Evolutionary conservation across 2,113 vertebrate genomes (phyloP).

Genomic region (Struthidea cinerea): DNA sequence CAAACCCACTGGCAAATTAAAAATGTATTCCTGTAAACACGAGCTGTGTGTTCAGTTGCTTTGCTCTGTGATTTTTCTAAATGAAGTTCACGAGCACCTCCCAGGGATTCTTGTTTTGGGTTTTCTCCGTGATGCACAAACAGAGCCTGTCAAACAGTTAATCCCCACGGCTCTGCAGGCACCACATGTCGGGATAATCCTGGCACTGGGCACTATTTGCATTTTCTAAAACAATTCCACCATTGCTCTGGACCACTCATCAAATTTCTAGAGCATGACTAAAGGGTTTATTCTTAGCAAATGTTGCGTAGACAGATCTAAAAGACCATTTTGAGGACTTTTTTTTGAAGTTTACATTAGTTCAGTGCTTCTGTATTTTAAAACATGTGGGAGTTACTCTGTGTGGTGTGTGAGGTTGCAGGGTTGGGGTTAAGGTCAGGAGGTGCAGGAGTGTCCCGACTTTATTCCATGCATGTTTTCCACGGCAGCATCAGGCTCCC

Average conservation of each 20-base stretch:
- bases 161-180: not conserved
- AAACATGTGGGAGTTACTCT: fast-evolving
- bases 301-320: not conserved
- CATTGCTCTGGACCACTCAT: slow-evolving; percentile 28
- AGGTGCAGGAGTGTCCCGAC: not conserved
- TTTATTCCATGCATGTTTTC: not conserved
- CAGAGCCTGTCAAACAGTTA: not conserved
- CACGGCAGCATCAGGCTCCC: not conserved
- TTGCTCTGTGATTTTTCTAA: not conserved
- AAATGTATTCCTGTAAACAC: fast-evolving
- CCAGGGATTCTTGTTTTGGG: not conserved
- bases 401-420: not conserved
- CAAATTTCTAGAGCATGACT: slow-evolving; percentile 34
- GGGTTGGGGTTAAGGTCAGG: not conserved
- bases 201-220: not conserved
- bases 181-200: not conserved
- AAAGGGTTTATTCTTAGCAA: slow-evolving; percentile 39
- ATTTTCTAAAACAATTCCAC: slow-evolving; percentile 5
- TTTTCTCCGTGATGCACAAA: fast-evolving
- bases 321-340: not conserved
- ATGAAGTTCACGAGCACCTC: not conserved
- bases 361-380: not conserved
- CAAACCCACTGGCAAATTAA: not conserved
- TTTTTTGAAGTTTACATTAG: not conserved
- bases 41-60: not conserved